Base-by-base conservation (phyloP, 2,888 invertebrate genomes). In the Lasioglossum leucozonium region DNA sequence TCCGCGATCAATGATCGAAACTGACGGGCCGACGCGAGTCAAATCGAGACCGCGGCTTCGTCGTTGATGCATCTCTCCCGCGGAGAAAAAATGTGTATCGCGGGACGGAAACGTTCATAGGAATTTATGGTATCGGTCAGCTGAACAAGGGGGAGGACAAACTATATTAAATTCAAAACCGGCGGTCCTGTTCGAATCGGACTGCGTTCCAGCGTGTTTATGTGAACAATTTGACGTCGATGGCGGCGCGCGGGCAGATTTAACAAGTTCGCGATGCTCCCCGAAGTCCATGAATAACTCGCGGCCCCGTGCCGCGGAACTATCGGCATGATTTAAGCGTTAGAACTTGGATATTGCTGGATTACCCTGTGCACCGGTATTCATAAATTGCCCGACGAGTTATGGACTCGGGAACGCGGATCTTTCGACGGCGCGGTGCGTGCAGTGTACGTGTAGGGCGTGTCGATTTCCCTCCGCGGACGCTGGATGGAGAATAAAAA, bases 321-420 rank as follows among this genome's bases (percentile, higher is more conserved):
- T 85, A 88, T 90, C 84, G 80, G 75, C 65, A 78, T 81, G 79
- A 79, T 90, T 87, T 88, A 87, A 83, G 47, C 77, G 75, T 82
- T 83, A 82, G 81, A 85, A 82, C 77, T 77, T 80, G 81, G 78
- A 82, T 86, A 87, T 87, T 78, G 82, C 72, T 47, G 51, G 73
- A 79, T 72, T 72, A 81, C 75, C 75, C 82, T 37, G 40, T 4
- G 22, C 34, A 13, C 10, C 11, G 37, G 55, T 78, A 67, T 86
- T 88, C 84, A 79, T 90, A 90, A 88, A 90, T 90, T 85, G 71
- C 69, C 13, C 2, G 42, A 26, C 22, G 72, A 81, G 79, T 87
- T 90, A 87, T 72, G 77, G 26, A 26, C 26, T 62, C 34, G 18
- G 62, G 26, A 30, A 51, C 30, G 37, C 51, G 34, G 10, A 10